Percentiles rank a stretch among this genome's conserved stretches.
These are phyloP conservation scores for Melikaiella ostensackeni DNA, from an alignment of 2,888 invertebrate species.

Conservation along the genomic window DNA sequence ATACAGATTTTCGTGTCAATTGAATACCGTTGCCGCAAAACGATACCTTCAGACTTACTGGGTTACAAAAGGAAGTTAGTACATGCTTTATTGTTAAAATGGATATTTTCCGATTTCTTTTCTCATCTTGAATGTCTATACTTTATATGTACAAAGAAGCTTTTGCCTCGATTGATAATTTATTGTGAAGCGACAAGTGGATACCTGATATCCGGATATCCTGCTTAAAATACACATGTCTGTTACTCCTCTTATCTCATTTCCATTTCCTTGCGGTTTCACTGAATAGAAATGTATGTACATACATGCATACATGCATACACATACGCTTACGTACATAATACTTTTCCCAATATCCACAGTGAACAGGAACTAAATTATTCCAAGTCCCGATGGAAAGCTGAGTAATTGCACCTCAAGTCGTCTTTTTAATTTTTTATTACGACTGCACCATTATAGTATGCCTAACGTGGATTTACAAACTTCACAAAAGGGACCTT, in stretches of 20 bases:
- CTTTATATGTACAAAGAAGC: no score
- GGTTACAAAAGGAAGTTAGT: no score
- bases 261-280: slow-evolving; percentile 6
- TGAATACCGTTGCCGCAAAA: no score
- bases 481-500: background rate
- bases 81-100: no score
- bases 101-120: no score
- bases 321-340: no score
- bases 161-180: background rate
- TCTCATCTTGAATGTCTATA: no score
- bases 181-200: slow-evolving; percentile 9
- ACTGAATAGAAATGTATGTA: background rate
- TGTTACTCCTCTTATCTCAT: slow-evolving; percentile 15
- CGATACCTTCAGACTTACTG: no score
- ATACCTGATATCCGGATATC: background rate
- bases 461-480: background rate
- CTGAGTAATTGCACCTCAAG: slow-evolving; percentile 13
- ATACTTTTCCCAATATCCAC: slow-evolving; percentile 7
- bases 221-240: slow-evolving; percentile 9
- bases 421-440: slow-evolving; percentile 1
- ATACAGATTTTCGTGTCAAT: no score
- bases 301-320: background rate
- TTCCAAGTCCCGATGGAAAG: slow-evolving; percentile 10
- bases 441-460: background rate
- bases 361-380: slow-evolving; percentile 10